phyloP scores from a whole-genome alignment of 2,797 vertebrate genomes.

The Pangasius mekongensis region DNA sequence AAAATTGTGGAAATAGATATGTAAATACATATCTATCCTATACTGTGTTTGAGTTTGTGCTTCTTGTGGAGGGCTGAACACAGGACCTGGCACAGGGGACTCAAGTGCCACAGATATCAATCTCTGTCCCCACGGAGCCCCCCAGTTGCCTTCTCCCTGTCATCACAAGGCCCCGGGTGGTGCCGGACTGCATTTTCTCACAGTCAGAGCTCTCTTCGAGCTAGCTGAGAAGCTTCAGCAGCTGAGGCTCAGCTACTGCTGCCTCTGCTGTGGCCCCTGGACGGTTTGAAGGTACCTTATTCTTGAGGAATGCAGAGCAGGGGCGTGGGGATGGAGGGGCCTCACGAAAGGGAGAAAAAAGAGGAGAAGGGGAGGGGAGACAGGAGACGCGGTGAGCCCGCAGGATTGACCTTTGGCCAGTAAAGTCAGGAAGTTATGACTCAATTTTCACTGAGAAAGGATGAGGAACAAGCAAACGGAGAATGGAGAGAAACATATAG shows the following conservation, averaged over 20 bases:
- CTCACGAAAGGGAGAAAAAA: conserved; percentile 69
- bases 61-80: conserved; percentile 66
- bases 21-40: conserved; percentile 23
- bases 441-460: conserved; percentile 70
- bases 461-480: conserved; percentile 57
- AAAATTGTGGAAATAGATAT: conserved; percentile 1
- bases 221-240: conserved; percentile 58
- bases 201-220: conserved; percentile 60
- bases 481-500: conserved; percentile 44
- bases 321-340: conserved; percentile 72
- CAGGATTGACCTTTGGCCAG: conserved; percentile 73
- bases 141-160: conserved; percentile 71
- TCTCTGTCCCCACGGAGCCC: conserved; percentile 59
- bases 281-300: conserved; percentile 71
- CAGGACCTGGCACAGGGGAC: conserved; percentile 65
- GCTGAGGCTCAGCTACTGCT: conserved; percentile 61
- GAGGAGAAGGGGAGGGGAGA: conserved; percentile 49
- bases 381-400: conserved; percentile 42
- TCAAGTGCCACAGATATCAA: conserved; percentile 68
- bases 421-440: conserved; percentile 76
- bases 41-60: conserved; percentile 47
- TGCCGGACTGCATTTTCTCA: conserved; percentile 60
- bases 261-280: background rate
- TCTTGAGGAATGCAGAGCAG: conserved; percentile 73
- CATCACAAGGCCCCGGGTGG: conserved; percentile 66